Evolutionary conservation across 2,113 vertebrate genomes (phyloP).

Genomic region (Lipophrys pholis): DNA sequence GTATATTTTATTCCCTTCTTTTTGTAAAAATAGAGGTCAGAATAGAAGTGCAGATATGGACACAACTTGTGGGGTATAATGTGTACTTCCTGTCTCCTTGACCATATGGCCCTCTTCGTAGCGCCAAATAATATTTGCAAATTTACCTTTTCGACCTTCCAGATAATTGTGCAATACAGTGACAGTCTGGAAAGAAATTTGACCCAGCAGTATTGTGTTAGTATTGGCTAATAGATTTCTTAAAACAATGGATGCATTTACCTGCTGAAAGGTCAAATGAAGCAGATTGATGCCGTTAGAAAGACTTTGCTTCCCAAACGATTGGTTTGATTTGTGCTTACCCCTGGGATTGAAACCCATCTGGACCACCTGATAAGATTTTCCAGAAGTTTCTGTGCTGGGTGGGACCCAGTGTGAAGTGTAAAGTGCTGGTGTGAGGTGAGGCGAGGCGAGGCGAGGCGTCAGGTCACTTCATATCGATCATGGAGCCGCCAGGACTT

Average conservation of each 20-base stretch:
- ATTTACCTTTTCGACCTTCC: constrained; percentile 12
- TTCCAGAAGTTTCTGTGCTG: constrained; percentile 10
- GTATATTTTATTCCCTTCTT: no score
- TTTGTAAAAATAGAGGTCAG: no score
- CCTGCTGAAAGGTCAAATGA: constrained; percentile 34
- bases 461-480: constrained; percentile 73
- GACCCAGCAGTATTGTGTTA: constrained; percentile 27
- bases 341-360: constrained; percentile 8
- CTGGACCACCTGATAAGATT: constrained; percentile 7
- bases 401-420: constrained; percentile 3
- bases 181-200: constrained; percentile 3
- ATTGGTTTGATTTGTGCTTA: constrained; percentile 1
- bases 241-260: constrained; percentile 38
- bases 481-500: constrained; percentile 69
- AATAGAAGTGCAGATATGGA: no score
- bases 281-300: neutral
- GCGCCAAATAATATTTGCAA: neutral
- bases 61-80: no score
- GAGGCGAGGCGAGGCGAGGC: constrained; percentile 4
- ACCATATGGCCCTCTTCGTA: no score
- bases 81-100: no score
- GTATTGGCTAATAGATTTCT: constrained; percentile 37
- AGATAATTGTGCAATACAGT: constrained; percentile 16
- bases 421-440: constrained; percentile 23
- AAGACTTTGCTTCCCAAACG: neutral